phyloP scores from a whole-genome alignment of 2,797 vertebrate genomes.

The Garrulus glandarius region DNA sequence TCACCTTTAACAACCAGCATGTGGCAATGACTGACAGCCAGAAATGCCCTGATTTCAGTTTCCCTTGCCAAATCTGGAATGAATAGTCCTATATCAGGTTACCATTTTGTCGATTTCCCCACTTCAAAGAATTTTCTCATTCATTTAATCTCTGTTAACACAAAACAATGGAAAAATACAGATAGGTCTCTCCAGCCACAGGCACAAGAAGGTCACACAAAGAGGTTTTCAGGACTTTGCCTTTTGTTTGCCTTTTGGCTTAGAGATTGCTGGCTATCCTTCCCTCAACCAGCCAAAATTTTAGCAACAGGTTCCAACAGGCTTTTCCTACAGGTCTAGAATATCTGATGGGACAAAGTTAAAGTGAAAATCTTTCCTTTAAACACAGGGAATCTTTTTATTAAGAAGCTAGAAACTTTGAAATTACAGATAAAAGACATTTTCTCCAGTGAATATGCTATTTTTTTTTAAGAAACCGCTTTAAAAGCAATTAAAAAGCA shows the following conservation, averaged over 20 bases:
- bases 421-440: background rate
- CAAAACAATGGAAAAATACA: slow-evolving; percentile 51
- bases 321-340: slow-evolving; percentile 6
- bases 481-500: background rate
- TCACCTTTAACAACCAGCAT: background rate
- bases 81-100: background rate
- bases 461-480: background rate
- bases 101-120: background rate
- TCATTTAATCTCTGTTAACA: slow-evolving; percentile 20
- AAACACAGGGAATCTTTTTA: background rate
- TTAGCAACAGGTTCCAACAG: slow-evolving; percentile 17
- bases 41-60: background rate
- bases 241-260: background rate
- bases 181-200: background rate
- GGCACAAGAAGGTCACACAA: background rate
- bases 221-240: background rate
- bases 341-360: slow-evolving; percentile 27
- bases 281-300: background rate
- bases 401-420: background rate
- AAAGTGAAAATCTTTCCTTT: background rate
- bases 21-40: background rate
- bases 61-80: background rate
- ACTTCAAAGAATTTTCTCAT: slow-evolving; percentile 4
- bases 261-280: background rate
- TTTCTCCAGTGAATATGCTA: background rate